Conservation (phyloP, 2,113 vertebrate genomes). For the Acrocephalus kingi region DNA sequence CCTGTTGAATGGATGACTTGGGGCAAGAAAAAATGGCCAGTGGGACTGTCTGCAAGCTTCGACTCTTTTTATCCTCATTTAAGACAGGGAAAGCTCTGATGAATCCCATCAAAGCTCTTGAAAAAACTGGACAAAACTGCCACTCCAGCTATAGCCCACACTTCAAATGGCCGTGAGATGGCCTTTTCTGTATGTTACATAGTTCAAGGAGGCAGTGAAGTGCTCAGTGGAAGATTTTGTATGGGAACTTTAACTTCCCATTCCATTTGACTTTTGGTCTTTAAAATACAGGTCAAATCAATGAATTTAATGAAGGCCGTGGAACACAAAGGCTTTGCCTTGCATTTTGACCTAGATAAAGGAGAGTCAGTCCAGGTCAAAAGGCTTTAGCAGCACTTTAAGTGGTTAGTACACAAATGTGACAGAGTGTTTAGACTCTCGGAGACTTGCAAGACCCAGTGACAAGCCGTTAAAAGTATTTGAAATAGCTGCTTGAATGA, state of each 20-base stretch:
- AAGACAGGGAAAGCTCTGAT: slow-evolving; percentile 14
- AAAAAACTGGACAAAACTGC: slow-evolving; percentile 55
- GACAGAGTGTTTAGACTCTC: slow-evolving; percentile 92
- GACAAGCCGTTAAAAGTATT: slow-evolving; percentile 98
- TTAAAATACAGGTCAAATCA: slow-evolving; percentile 99
- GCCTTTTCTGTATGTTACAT: slow-evolving; percentile 75
- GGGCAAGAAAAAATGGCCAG: slow-evolving; percentile 2
- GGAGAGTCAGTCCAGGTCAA: slow-evolving; percentile 96
- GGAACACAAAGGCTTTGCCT: slow-evolving; percentile 91
- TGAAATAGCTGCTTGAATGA: slow-evolving; percentile 89
- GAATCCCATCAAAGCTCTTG: slow-evolving; percentile 53
- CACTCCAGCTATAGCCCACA: slow-evolving; percentile 77
- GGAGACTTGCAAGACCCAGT: slow-evolving; percentile 87
- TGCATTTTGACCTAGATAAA: slow-evolving; percentile 99
- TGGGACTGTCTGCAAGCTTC: background rate
- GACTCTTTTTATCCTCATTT: slow-evolving; percentile 37
- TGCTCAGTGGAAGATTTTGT: slow-evolving; percentile 83
- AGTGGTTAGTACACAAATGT: slow-evolving; percentile 99
- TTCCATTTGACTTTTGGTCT: slow-evolving; percentile 97
- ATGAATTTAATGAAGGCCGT: slow-evolving; percentile 99
- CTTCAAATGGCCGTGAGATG: slow-evolving; percentile 80
- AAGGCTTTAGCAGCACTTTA: slow-evolving; percentile 92
- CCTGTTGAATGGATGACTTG: background rate
- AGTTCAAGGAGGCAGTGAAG: slow-evolving; percentile 78
- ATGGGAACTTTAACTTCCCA: slow-evolving; percentile 93